Conservation (phyloP, 2,113 vertebrate genomes). For the Chlamydotis undulata region DNA sequence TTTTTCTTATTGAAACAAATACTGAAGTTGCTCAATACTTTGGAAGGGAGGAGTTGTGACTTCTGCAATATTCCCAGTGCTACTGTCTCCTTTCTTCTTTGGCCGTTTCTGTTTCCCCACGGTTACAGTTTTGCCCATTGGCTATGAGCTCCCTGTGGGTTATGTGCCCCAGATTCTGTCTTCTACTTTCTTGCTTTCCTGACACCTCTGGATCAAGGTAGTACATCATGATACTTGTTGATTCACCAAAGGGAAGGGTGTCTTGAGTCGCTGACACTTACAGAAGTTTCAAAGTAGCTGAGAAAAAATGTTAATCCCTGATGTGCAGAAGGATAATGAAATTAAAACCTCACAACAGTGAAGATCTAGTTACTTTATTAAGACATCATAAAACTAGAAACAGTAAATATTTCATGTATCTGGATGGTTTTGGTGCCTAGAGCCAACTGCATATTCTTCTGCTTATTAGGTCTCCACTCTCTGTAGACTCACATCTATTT, state of each 20-base stretch:
- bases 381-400: neutral
- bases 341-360: neutral
- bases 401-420: neutral
- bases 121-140: neutral
- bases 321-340: neutral
- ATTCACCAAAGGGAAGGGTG: neutral
- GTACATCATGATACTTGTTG: neutral
- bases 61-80: neutral
- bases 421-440: neutral
- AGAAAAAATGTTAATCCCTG: neutral
- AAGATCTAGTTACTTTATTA: neutral
- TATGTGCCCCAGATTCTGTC: neutral
- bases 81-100: neutral
- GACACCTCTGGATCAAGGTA: neutral
- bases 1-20: neutral
- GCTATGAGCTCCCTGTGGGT: neutral
- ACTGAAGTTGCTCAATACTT: rapidly evolving
- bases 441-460: neutral
- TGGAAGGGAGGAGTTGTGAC: neutral
- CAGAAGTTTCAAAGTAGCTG: neutral
- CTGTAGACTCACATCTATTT: neutral
- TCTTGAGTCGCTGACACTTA: neutral
- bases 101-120: neutral
- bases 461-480: neutral
- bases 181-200: neutral